These are phyloP conservation scores for Disparrhopalites patrizii DNA, from an alignment of 2,888 invertebrate genomes.

Conservation along the genomic window DNA sequence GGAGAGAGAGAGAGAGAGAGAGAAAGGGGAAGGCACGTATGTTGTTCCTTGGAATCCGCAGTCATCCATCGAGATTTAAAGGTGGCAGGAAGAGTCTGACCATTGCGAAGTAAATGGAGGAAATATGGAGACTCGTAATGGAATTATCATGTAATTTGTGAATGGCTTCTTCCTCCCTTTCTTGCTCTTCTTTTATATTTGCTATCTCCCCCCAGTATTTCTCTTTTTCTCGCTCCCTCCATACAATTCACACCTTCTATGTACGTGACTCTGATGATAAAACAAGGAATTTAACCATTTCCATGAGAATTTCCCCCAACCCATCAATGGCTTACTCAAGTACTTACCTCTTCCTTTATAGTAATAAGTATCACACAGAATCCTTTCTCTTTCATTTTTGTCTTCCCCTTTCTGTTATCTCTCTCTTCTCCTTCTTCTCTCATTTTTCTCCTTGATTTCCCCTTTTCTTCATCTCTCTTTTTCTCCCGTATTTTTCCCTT, in stretches of 20 bases:
- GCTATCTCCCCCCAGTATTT: neutral
- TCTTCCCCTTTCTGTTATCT: no score
- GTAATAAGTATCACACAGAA: no score
- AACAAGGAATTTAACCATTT: no score
- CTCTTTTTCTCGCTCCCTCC: neutral
- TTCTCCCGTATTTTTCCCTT: no score
- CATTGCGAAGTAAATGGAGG: slow-evolving; percentile 34
- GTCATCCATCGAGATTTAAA: slow-evolving; percentile 33
- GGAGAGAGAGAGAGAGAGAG: slow-evolving; percentile 2
- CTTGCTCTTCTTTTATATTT: neutral
- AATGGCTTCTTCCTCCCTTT: slow-evolving; percentile 26
- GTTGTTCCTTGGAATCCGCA: slow-evolving; percentile 21
- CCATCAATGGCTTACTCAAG: no score
- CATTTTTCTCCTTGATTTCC: no score
- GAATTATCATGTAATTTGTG: slow-evolving; percentile 45
- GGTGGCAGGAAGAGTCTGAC: slow-evolving; percentile 32
- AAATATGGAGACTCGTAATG: slow-evolving; percentile 43
- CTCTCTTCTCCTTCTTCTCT: no score
- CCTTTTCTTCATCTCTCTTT: no score
- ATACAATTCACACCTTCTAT: neutral
- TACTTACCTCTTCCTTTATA: no score
- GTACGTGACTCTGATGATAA: neutral
- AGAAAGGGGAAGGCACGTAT: slow-evolving; percentile 2
- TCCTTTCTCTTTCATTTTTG: no score
- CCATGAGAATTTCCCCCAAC: no score